Evolutionary conservation across 2,113 vertebrate genomes (phyloP).

Genomic region (Eubucco bourcierii): DNA sequence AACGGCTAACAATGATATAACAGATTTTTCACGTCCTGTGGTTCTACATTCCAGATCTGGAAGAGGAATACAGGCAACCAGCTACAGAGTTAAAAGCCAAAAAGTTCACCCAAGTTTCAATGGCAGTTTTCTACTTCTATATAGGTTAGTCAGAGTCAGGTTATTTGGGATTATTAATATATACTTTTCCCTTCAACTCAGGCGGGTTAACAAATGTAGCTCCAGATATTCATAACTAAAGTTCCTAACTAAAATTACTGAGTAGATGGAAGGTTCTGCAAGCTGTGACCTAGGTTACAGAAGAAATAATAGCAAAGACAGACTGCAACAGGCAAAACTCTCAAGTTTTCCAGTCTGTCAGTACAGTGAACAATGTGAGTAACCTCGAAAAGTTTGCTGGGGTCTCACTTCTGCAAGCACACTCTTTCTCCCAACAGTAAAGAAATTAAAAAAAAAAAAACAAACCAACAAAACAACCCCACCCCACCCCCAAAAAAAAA

Average conservation of each 20-base stretch:
- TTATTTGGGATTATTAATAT: not conserved
- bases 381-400: conserved; percentile 3
- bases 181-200: not conserved
- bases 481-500: too few species aligned
- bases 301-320: not conserved
- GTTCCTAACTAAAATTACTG: not conserved
- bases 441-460: not conserved
- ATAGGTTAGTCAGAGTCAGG: not conserved
- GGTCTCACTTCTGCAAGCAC: not conserved
- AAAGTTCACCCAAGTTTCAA: not conserved
- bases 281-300: not conserved
- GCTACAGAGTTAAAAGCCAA: not conserved
- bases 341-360: not conserved
- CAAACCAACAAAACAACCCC: too few species aligned
- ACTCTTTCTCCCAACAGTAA: not conserved
- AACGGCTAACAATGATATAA: not conserved
- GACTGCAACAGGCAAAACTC: not conserved
- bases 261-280: not conserved
- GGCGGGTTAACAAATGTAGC: not conserved
- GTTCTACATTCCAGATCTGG: not conserved
- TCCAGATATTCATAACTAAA: not conserved
- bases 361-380: not conserved
- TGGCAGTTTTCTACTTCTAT: not conserved
- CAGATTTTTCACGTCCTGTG: not conserved
- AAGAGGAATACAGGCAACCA: not conserved